These are phyloP conservation scores for Rhagophthalmus giganteus DNA, from an alignment of 2,888 invertebrate genomes.

Conservation along the genomic window DNA sequence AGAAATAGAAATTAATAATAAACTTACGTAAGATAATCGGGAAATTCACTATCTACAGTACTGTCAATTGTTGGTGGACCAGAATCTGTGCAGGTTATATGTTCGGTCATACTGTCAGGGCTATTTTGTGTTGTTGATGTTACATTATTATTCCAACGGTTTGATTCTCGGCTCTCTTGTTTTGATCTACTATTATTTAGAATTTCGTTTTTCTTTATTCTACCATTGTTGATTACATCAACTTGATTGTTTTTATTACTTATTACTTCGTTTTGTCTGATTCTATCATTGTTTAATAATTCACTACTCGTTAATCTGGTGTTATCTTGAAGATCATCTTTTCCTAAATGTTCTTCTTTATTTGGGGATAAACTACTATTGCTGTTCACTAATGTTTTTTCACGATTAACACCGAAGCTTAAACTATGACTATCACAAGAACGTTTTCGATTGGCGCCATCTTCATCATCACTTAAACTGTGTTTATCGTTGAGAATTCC, in stretches of 20 bases:
- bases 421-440: constrained; percentile 53
- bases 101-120: constrained; percentile 54
- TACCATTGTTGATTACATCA: constrained; percentile 13
- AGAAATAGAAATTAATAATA: no score
- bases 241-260: constrained; percentile 13
- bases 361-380: constrained; percentile 33
- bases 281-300: constrained; percentile 19
- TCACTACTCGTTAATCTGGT: constrained; percentile 17
- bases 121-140: constrained; percentile 46
- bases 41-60: constrained; percentile 41
- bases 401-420: constrained; percentile 47
- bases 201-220: constrained; percentile 13
- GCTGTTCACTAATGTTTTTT: constrained; percentile 37
- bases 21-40: constrained; percentile 64
- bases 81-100: constrained; percentile 38
- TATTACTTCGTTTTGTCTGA: constrained; percentile 14
- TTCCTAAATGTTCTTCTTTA: constrained; percentile 23
- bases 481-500: constrained; percentile 47
- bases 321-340: constrained; percentile 19
- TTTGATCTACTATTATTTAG: constrained; percentile 21
- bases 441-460: constrained; percentile 42
- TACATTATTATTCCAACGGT: constrained; percentile 38
- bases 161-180: constrained; percentile 27
- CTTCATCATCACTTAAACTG: constrained; percentile 46
- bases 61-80: constrained; percentile 27